Base-by-base conservation (phyloP, 2,888 invertebrate species). In the Drosophila suboccidentalis region DNA sequence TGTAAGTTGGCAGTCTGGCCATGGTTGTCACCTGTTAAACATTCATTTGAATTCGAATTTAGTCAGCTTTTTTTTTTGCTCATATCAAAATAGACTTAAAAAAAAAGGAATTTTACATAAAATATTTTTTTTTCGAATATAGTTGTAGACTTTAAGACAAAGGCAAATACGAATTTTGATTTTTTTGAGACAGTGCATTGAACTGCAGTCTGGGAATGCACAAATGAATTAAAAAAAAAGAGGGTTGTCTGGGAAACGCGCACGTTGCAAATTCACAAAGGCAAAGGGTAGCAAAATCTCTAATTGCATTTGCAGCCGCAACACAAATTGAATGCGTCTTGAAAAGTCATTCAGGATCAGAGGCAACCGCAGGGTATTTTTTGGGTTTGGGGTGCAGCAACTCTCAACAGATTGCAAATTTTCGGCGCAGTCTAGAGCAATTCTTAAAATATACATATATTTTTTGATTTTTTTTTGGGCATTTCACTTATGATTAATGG, bases 401-500 rank as follows among this genome's bases (percentile, higher is more conserved):
- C 49, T 76, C 49, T 76, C 50, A 67, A 71, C 46, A 55, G 63
- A 73, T 77, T 88, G 81, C 84, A 81, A 61, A 84, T 68, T 68
- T 80, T 89, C 55, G 71, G 78, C 77, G 34, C 62, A 67, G 58
- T 68, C 61, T 64, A 55, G 60, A 53, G 59, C 58, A 82, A 59
- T 61, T 11, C 38, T 39, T 53, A 46, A 53, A 61, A 39, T 41
- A 51, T 59, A 29, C 51, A 15, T 70, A 41, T 43, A 43, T 41
- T 63, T 76, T 67, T 32, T 46, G 47, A 10, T 29, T 13, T 51
- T 61, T 74, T 80, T 86, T 76, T 53, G 53, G 75, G 71, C 36
- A 67, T 74, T 81, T 85, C 41, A 65, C 73, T 78, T 84, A 84
- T 82, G 88, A 89, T 84, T 84, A 84, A 87, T 81, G 76, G n/a